These are phyloP conservation scores for Gnatocerus cornutus DNA, from an alignment of 2,888 invertebrate genomes.

Conservation along the genomic window DNA sequence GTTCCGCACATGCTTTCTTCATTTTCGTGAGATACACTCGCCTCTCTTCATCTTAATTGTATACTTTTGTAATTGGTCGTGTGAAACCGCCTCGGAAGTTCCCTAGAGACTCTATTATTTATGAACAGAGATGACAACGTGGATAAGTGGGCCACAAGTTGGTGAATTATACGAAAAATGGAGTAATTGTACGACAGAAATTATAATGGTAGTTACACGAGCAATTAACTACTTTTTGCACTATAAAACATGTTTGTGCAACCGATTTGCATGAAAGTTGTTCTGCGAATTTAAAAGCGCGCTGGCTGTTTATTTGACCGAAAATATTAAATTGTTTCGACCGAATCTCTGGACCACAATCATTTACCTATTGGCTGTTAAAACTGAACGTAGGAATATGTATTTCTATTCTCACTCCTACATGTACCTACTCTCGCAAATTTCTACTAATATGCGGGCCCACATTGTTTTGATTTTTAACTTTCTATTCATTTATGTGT, in stretches of 20 bases:
- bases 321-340: not conserved
- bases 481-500: too few relatives aligned
- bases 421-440: too few relatives aligned
- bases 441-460: too few relatives aligned
- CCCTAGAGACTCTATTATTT: slow-evolving; percentile 34
- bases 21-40: slow-evolving; percentile 43
- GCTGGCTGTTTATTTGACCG: not conserved
- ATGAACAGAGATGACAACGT: slow-evolving; percentile 13
- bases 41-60: slow-evolving; percentile 18
- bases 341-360: too few relatives aligned
- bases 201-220: slow-evolving; percentile 18
- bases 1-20: slow-evolving; percentile 40
- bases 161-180: slow-evolving; percentile 14
- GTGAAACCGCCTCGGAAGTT: slow-evolving; percentile 34
- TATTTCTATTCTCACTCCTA: too few relatives aligned
- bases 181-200: slow-evolving; percentile 28
- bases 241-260: slow-evolving; percentile 17
- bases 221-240: slow-evolving; percentile 29
- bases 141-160: not conserved
- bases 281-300: not conserved
- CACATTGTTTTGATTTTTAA: too few relatives aligned
- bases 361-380: too few relatives aligned
- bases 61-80: slow-evolving; percentile 42
- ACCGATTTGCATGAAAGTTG: slow-evolving; percentile 31
- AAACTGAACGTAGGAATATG: too few relatives aligned